Evolutionary conservation across 1,140 invertebrate species (phyloP).

Genomic region (Cardiocondyla obscurior): DNA sequence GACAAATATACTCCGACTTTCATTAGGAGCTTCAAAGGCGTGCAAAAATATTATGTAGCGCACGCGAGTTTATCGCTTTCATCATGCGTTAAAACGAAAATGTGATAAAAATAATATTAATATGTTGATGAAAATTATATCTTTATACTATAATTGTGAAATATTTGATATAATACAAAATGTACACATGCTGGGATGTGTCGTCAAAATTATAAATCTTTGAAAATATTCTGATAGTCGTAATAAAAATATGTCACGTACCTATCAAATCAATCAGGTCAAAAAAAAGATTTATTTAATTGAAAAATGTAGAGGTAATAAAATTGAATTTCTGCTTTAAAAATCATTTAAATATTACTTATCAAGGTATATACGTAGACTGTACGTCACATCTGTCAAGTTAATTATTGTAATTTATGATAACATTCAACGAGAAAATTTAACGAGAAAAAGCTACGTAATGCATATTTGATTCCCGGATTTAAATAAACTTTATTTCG

Average conservation of each 20-base stretch:
- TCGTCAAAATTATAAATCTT: neutral
- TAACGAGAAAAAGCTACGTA: neutral
- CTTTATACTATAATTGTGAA: neutral
- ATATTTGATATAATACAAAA: neutral
- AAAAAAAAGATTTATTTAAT: neutral
- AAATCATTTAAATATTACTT: neutral
- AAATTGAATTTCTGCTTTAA: neutral
- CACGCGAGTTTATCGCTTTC: neutral
- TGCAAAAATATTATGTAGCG: slow-evolving; percentile 2
- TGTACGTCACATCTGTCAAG: neutral
- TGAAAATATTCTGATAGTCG: neutral
- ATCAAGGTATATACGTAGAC: neutral
- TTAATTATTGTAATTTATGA: slow-evolving; percentile 6
- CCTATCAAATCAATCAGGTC: no score
- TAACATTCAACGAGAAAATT: neutral
- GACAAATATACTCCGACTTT: slow-evolving; percentile 26
- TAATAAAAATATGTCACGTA: neutral
- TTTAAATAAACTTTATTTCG: slow-evolving; percentile 32
- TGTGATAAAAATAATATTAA: neutral
- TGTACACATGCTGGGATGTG: neutral
- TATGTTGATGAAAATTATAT: neutral
- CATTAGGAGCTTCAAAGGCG: neutral
- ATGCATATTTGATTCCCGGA: slow-evolving; percentile 10
- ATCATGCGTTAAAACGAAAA: neutral
- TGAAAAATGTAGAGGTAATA: neutral